phyloP scores from a whole-genome alignment of 1,140 invertebrate species.

The Thaumetopoea pityocampa region DNA sequence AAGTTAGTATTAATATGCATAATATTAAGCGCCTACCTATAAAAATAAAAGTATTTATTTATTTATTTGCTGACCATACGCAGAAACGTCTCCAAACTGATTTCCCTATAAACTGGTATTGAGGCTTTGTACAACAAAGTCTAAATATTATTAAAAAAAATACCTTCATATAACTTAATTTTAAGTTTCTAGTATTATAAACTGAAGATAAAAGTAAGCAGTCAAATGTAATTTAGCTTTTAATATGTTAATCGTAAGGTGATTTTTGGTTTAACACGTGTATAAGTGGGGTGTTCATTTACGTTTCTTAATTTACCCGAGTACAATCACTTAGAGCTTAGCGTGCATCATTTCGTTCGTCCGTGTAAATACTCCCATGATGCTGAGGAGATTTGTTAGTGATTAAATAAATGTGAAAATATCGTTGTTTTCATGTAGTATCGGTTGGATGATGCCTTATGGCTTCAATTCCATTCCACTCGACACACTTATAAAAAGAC shows the following conservation, averaged over 20 bases:
- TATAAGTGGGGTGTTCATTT: constrained; percentile 33
- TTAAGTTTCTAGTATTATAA: not conserved
- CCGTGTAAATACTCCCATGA: constrained; percentile 47
- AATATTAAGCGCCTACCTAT: too few species aligned
- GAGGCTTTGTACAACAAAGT: too few species aligned
- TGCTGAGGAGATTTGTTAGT: constrained; percentile 21
- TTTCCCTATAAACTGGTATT: too few species aligned
- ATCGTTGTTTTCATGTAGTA: constrained; percentile 1
- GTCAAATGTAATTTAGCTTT: constrained; percentile 15
- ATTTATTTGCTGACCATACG: too few species aligned
- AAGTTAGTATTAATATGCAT: too few species aligned
- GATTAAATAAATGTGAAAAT: constrained; percentile 17
- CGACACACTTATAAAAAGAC: too few species aligned
- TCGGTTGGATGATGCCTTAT: not conserved
- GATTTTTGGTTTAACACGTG: constrained; percentile 21
- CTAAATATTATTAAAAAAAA: not conserved
- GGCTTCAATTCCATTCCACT: too few species aligned
- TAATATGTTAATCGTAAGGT: constrained; percentile 12
- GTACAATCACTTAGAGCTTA: constrained; percentile 48
- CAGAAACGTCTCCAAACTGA: too few species aligned
- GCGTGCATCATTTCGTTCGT: constrained; percentile 33
- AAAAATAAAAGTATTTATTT: too few species aligned
- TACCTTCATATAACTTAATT: not conserved
- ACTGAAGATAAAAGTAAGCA: constrained; percentile 7
- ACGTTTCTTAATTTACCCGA: constrained; percentile 45